phyloP scores from a whole-genome alignment of 2,113 vertebrate species.

The Bufo bufo region DNA sequence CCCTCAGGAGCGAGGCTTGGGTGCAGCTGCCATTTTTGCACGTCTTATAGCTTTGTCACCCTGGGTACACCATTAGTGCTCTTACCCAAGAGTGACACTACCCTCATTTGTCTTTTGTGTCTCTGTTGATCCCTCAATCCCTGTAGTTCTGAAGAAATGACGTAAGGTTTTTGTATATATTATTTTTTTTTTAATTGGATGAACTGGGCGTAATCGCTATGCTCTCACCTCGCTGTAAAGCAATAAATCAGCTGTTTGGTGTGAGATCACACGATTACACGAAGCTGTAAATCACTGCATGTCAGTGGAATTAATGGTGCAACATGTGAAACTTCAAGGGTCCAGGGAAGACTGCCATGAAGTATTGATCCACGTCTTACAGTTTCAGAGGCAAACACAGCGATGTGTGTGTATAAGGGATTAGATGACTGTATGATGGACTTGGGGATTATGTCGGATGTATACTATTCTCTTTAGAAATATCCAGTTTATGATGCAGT shows the following conservation, averaged over 20 bases:
- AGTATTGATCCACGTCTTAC: not conserved
- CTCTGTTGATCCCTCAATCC: not conserved
- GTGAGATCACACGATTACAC: constrained; percentile 23
- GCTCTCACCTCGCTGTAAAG: not conserved
- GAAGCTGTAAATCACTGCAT: constrained; percentile 1
- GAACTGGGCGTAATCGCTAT: not conserved
- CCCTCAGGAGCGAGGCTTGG: too few relatives aligned
- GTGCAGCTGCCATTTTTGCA: too few relatives aligned
- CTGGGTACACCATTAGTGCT: not conserved
- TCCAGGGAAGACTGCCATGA: not conserved
- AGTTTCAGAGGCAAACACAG: not conserved
- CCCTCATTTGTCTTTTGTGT: not conserved
- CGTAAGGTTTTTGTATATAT: not conserved
- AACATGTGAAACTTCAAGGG: constrained; percentile 4
- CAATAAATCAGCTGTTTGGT: constrained; percentile 33
- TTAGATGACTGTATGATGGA: not conserved
- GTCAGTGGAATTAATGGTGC: not conserved
- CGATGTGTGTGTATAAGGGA: not conserved
- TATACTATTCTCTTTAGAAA: not conserved
- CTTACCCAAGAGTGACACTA: not conserved
- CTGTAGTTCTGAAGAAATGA: not conserved
- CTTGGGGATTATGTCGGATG: not conserved
- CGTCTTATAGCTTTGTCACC: not conserved
- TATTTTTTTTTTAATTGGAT: not conserved
- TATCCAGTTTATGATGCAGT: not conserved